phyloP scores from a whole-genome alignment of 2,888 invertebrate genomes.

The Saturnia japonica region DNA sequence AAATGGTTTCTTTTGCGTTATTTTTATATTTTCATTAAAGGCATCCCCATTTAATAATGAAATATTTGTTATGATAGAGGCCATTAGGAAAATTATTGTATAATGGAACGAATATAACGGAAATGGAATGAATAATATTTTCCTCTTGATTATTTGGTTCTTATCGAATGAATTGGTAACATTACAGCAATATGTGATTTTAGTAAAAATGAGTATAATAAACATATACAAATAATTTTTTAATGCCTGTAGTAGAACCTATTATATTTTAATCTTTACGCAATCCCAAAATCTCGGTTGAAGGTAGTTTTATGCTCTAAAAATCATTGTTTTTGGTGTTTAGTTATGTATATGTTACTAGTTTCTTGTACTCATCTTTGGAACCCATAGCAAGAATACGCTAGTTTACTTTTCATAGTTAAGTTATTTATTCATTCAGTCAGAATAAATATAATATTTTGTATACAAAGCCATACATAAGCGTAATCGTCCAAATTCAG shows the following conservation, averaged over 20 bases:
- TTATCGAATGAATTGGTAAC: not conserved
- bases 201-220: not conserved
- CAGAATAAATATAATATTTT: not conserved
- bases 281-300: not conserved
- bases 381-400: not conserved
- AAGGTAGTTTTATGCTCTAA: not conserved
- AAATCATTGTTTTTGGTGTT: not conserved
- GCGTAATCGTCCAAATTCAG: not conserved
- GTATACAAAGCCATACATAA: not conserved
- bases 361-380: not conserved
- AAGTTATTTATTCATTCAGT: not conserved
- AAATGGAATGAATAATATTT: slow-evolving; percentile 20
- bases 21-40: slow-evolving; percentile 35
- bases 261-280: not conserved
- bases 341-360: too few species aligned
- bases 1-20: slow-evolving; percentile 32
- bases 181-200: not conserved
- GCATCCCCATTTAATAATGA: slow-evolving; percentile 45
- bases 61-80: slow-evolving; percentile 35
- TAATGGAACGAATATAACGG: too few species aligned
- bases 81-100: slow-evolving; percentile 44
- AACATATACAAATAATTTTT: not conserved
- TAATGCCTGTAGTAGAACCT: not conserved
- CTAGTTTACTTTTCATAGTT: too few species aligned
- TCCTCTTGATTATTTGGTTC: slow-evolving; percentile 2